A percentile compares a stretch with the other conserved stretches of the same genome.
phyloP scores from a whole-genome alignment of 2,113 vertebrate genomes.

The Lanius ludovicianus region DNA sequence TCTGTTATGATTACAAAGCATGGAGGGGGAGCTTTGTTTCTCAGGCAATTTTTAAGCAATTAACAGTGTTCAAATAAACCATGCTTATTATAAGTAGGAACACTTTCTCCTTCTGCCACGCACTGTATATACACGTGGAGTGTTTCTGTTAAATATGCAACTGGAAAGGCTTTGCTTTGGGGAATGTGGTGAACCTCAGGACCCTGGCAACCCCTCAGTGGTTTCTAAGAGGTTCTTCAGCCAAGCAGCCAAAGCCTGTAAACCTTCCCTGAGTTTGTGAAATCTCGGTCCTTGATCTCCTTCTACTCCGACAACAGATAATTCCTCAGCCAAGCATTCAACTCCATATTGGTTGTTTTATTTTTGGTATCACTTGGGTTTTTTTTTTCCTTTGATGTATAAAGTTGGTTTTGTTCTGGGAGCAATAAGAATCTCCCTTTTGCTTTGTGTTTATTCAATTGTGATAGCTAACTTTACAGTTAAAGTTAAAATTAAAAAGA shows the following conservation, averaged over 20 bases:
- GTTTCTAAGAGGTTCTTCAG: background rate
- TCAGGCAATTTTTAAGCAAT: background rate
- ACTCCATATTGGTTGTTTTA: background rate
- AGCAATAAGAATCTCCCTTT: background rate
- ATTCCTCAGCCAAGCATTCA: background rate
- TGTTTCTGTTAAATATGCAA: background rate
- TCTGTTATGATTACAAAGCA: background rate
- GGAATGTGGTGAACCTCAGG: background rate
- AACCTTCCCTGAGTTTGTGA: background rate
- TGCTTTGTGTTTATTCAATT: background rate
- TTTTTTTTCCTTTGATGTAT: background rate
- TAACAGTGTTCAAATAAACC: background rate
- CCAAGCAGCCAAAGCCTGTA: background rate
- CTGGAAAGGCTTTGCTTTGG: background rate
- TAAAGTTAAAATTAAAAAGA: background rate
- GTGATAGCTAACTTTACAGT: background rate
- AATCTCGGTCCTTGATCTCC: background rate
- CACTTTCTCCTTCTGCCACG: background rate
- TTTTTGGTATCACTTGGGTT: background rate
- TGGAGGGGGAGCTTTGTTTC: background rate
- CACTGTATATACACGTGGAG: rapidly evolving
- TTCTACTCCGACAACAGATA: background rate
- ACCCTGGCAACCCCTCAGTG: background rate
- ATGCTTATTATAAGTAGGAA: background rate
- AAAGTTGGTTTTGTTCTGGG: background rate